phyloP scores from a whole-genome alignment of 2,888 invertebrate genomes.

The Empis stercorea region DNA sequence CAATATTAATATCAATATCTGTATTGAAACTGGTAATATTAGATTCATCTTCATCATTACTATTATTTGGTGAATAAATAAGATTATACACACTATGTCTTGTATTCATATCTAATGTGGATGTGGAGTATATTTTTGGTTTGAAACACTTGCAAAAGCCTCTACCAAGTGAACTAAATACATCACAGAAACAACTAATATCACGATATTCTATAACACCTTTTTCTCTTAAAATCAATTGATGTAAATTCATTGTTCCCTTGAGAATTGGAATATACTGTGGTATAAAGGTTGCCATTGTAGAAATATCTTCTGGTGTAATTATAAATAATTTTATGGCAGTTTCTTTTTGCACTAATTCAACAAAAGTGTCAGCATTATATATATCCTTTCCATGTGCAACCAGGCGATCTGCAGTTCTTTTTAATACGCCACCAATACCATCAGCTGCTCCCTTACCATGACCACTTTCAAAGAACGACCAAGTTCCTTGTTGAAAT shows the following conservation, averaged over 20 bases:
- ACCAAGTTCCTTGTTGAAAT: slow-evolving; percentile 1
- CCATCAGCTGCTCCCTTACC: slow-evolving; percentile 4
- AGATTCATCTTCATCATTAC: not conserved
- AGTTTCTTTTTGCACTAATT: not conserved
- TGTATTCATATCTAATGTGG: not conserved
- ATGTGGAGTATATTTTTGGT: not conserved
- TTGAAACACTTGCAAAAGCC: not conserved
- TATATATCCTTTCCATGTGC: not conserved
- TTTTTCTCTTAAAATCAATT: not conserved
- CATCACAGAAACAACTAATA: not conserved
- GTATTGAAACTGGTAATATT: too few relatives aligned
- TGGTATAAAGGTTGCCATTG: not conserved
- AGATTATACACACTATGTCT: too few relatives aligned
- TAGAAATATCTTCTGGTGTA: not conserved
- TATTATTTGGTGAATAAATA: not conserved
- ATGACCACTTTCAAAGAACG: not conserved
- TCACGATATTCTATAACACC: not conserved
- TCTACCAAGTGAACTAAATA: too few relatives aligned
- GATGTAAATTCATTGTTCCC: not conserved
- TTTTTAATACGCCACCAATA: slow-evolving; percentile 1
- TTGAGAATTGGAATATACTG: not conserved
- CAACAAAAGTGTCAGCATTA: not conserved
- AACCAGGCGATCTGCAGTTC: not conserved
- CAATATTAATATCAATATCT: too few relatives aligned
- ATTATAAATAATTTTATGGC: not conserved